Conservation (phyloP, 2,113 vertebrate species). For the Erythrolamprus reginae region DNA sequence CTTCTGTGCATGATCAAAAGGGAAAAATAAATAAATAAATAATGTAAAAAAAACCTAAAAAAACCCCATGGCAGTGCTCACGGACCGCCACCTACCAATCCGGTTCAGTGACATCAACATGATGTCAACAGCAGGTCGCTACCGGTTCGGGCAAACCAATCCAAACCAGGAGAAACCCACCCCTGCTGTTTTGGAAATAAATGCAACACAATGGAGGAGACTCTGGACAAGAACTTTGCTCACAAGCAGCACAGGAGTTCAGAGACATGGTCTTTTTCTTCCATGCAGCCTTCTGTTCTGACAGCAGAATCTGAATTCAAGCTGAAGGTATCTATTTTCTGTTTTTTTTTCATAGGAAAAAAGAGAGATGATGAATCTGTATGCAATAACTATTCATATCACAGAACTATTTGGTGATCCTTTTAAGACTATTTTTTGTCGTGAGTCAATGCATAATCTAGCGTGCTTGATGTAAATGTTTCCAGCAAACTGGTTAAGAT, state of each 20-base stretch:
- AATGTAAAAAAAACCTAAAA: no score
- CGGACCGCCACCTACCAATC: no score
- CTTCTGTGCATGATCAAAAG: no score
- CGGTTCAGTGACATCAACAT: no score
- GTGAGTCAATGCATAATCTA: slow-evolving; percentile 55
- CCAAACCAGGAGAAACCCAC: no score
- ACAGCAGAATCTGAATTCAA: not conserved
- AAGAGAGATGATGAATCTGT: slow-evolving; percentile 42
- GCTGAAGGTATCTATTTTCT: slow-evolving; percentile 21
- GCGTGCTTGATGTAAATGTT: slow-evolving; percentile 61
- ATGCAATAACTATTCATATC: slow-evolving; percentile 50
- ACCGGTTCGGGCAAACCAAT: no score
- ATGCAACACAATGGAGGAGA: slow-evolving; percentile 18
- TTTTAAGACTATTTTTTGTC: slow-evolving; percentile 58
- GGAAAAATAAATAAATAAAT: no score
- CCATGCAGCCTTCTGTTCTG: not conserved
- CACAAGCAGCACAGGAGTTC: rapidly evolving
- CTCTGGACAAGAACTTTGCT: not conserved
- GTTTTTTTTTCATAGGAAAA: slow-evolving; percentile 47
- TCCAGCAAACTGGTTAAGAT: slow-evolving; percentile 65
- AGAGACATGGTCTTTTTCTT: not conserved
- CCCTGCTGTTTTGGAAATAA: slow-evolving; percentile 6
- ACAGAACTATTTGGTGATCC: slow-evolving; percentile 50
- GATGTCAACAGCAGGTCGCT: no score
- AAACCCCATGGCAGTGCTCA: no score